A percentile compares a stretch with the other conserved stretches of the same genome.
phyloP scores from a whole-genome alignment of 2,888 invertebrate genomes.

The Smittia aterrima region DNA sequence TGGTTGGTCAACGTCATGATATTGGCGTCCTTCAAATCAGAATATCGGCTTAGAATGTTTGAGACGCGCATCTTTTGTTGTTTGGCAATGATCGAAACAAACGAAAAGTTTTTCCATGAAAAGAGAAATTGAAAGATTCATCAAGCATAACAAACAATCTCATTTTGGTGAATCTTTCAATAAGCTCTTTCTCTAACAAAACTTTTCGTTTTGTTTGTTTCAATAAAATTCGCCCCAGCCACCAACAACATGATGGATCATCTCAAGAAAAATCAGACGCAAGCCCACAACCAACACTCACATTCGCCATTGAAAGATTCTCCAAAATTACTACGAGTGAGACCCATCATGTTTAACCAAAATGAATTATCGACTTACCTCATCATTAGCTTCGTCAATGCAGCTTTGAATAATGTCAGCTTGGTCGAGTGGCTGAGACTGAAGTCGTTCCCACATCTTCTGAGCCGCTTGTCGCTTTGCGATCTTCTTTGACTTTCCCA shows the following conservation, averaged over 20 bases:
- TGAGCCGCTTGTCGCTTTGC: constrained; percentile 92
- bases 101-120: background rate
- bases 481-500: constrained; percentile 92
- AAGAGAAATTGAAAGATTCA: constrained; percentile 7
- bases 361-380: constrained; percentile 56
- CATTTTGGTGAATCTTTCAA: constrained; percentile 28
- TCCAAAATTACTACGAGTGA: constrained; percentile 37
- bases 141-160: background rate
- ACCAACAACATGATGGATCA: constrained; percentile 40
- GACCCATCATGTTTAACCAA: constrained; percentile 29
- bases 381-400: constrained; percentile 69
- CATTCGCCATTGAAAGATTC: constrained; percentile 44
- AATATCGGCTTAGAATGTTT: constrained; percentile 71
- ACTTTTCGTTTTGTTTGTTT: too few species aligned
- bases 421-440: constrained; percentile 72
- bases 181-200: background rate
- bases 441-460: constrained; percentile 85
- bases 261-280: background rate
- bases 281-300: constrained; percentile 43
- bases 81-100: constrained; percentile 41
- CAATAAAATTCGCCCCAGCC: background rate
- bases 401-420: constrained; percentile 60
- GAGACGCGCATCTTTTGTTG: constrained; percentile 56
- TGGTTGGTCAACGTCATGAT: constrained; percentile 80
- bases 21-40: constrained; percentile 88